Conservation (phyloP, 2,113 vertebrate species). For the Proterorhinus semilunaris region DNA sequence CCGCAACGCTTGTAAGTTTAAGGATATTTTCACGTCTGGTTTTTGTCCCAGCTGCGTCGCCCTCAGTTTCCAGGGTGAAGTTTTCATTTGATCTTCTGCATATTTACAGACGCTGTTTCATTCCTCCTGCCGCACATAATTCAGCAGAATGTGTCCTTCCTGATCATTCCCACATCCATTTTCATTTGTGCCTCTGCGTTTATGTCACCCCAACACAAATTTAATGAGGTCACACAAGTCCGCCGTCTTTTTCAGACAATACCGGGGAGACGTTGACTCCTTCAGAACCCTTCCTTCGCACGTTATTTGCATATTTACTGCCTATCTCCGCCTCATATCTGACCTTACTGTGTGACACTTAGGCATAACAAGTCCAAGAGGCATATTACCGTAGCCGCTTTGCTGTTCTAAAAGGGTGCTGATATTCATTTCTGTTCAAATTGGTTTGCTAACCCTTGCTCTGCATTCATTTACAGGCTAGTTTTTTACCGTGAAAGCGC, state of each 20-base stretch:
- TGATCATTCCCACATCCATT: conserved; percentile 54
- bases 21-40: conserved; percentile 56
- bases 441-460: background rate
- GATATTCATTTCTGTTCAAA: background rate
- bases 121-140: conserved; percentile 42
- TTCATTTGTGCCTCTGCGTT: conserved; percentile 26
- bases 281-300: conserved; percentile 44
- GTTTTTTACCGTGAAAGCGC: too few species aligned
- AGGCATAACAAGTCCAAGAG: background rate
- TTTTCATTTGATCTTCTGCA: conserved; percentile 35
- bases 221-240: conserved; percentile 59
- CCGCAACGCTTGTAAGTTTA: conserved; percentile 23
- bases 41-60: conserved; percentile 56
- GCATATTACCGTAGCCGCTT: conserved; percentile 14
- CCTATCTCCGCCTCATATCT: conserved; percentile 13
- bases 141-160: conserved; percentile 30
- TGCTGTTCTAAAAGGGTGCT: conserved; percentile 25
- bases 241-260: conserved; percentile 20
- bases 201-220: conserved; percentile 32
- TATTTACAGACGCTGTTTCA: conserved; percentile 61
- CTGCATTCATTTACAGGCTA: too few species aligned
- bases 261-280: conserved; percentile 33
- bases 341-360: conserved; percentile 34
- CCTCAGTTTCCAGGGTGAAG: conserved; percentile 38
- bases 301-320: conserved; percentile 27